A percentile compares a stretch with the other conserved stretches of the same genome.
These are phyloP conservation scores for Pogonus chalceus DNA, from an alignment of 1,140 invertebrate species.

Conservation along the genomic window DNA sequence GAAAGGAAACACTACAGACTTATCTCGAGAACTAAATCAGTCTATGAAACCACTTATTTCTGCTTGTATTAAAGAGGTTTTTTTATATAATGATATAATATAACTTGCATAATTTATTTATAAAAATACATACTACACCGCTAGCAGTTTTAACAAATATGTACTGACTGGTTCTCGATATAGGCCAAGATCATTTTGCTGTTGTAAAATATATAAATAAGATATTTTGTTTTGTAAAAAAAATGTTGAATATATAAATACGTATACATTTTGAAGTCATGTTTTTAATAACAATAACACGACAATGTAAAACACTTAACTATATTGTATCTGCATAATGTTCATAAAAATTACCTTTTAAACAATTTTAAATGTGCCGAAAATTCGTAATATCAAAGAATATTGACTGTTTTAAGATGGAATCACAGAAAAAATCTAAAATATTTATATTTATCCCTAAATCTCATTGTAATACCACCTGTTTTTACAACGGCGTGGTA, in stretches of 20 bases:
- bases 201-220: not conserved
- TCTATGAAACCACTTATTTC: too few relatives aligned
- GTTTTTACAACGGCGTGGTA: slow-evolving; percentile 2
- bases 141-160: not conserved
- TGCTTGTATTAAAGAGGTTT: too few relatives aligned
- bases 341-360: not conserved
- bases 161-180: not conserved
- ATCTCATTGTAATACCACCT: slow-evolving; percentile 4
- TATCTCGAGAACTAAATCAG: too few relatives aligned
- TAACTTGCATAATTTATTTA: too few relatives aligned
- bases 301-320: not conserved
- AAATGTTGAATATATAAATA: not conserved
- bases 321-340: not conserved
- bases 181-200: not conserved
- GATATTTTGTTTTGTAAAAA: not conserved
- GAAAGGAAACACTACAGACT: too few relatives aligned
- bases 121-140: too few relatives aligned
- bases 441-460: slow-evolving; percentile 4
- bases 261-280: slow-evolving; percentile 5
- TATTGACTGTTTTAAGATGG: not conserved
- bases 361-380: slow-evolving; percentile 7
- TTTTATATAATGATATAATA: too few relatives aligned
- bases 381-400: slow-evolving; percentile 5
- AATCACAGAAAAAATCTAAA: not conserved
- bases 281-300: not conserved